Base-by-base conservation (phyloP, 2,888 invertebrate genomes). In the Ophioninae sp. region DNA sequence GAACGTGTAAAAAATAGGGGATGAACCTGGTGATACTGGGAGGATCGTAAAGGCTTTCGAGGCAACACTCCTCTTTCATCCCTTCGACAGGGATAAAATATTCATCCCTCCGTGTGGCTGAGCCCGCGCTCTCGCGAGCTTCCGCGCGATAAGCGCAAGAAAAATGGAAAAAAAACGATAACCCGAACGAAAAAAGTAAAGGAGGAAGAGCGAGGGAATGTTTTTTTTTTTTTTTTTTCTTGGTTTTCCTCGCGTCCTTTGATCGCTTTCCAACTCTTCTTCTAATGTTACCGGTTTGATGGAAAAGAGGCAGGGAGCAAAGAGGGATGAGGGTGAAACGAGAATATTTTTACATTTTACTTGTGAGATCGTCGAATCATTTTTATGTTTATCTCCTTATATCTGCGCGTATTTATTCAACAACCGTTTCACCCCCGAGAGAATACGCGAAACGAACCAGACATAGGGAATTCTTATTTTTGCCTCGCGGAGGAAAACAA, bases 1-100 rank as follows among this genome's bases (percentile, higher is more conserved):
- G 57, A 21, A 68, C 70, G 65, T 50, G 68, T 41, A 50, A 78
- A 82, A 76, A 74, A 74, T 17, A 10, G 61, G 41, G 61, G 61
- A 67, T 59, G 72, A 56, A 41, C 61, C 62, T 23, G 30, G 68
- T 65, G 79, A 77, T 69, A 76, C 64, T 80, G 74, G 41, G 77
- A 77, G 77, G 80, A 69, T 80, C 83, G 83, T 81, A 83, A 83
- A 83, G 80, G 83, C 69, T 80, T 3, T 30, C 75, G 21, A 21
- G 59, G 75, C 56, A 56, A 37, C 56, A 21, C 59, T 61, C 30
- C 8, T 61, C 41, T 56, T 76, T 20, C 59, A 41, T 68, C 41
- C 62, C 59, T 50, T 62, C 13, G 76, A 44, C 44, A 73, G 21
- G 70, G 75, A 83, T 83, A 74, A 83, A 83, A 81, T 83, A 83